Conservation (phyloP, 2,888 invertebrate species). For the Cosmorhoe ocellata region DNA sequence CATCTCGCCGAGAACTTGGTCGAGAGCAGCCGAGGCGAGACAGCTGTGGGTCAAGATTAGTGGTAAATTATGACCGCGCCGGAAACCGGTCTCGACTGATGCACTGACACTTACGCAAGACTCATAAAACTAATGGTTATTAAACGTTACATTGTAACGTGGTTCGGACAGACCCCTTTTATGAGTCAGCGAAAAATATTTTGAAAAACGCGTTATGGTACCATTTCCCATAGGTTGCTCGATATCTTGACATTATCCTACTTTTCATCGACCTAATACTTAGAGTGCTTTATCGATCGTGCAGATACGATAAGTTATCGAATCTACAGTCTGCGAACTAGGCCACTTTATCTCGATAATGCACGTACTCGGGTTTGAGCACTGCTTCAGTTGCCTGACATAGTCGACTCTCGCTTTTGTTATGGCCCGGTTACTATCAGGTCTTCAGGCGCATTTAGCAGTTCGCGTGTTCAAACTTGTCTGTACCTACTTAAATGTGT, state of each 20-base stretch:
- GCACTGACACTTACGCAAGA: conserved; percentile 58
- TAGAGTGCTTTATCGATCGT: conserved; percentile 69
- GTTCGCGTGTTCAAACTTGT: conserved; percentile 7
- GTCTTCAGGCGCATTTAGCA: conserved; percentile 32
- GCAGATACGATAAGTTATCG: conserved; percentile 65
- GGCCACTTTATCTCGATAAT: conserved; percentile 63
- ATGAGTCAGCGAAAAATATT: conserved; percentile 33
- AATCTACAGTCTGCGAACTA: conserved; percentile 55
- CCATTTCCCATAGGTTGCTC: conserved; percentile 3
- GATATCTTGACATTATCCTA: conserved; percentile 1
- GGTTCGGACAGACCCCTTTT: conserved; percentile 3
- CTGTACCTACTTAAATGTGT: neutral
- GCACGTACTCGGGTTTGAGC: conserved; percentile 46
- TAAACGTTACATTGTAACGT: conserved; percentile 31
- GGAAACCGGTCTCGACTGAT: conserved; percentile 67
- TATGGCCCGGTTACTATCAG: conserved; percentile 40
- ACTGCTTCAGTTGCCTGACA: conserved; percentile 52
- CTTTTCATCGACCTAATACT: conserved; percentile 36
- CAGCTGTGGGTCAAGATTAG: conserved; percentile 78
- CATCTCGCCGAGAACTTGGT: conserved; percentile 56
- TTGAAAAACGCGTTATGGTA: neutral
- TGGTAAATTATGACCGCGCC: conserved; percentile 61
- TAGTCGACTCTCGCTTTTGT: conserved; percentile 54
- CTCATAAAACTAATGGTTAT: conserved; percentile 44
- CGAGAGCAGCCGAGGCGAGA: conserved; percentile 51